phyloP scores from a whole-genome alignment of 1,140 invertebrate species.

The Agraylea sexmaculata region DNA sequence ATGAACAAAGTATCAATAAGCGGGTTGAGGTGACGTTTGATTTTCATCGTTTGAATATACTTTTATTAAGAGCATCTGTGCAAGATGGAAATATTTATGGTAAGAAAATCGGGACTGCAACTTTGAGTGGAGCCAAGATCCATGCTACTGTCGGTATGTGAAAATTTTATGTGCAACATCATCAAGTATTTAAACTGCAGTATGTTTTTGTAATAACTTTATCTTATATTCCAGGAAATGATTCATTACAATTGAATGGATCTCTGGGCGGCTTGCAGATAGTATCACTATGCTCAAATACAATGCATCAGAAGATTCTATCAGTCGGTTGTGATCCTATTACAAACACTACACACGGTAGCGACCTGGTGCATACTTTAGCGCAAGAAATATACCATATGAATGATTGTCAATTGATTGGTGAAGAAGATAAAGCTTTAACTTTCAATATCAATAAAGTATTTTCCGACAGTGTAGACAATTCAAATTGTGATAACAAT shows the following conservation, averaged over 20 bases:
- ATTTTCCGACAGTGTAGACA: conserved; percentile 29
- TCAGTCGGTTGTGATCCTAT: conserved; percentile 71
- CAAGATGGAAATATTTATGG: conserved; percentile 59
- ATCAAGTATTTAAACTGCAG: not conserved
- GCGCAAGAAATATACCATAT: conserved; percentile 40
- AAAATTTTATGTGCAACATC: not conserved
- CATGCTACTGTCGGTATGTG: conserved; percentile 67
- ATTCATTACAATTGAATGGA: conserved; percentile 58
- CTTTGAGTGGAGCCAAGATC: conserved; percentile 79
- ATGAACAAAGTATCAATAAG: conserved; percentile 23
- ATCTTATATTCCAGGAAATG: conserved; percentile 28
- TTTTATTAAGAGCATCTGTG: conserved; percentile 68
- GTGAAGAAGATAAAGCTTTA: conserved; percentile 47
- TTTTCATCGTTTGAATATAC: conserved; percentile 80
- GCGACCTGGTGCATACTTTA: conserved; percentile 24
- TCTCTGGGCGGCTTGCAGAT: conserved; percentile 84
- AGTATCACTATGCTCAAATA: conserved; percentile 78
- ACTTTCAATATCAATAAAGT: conserved; percentile 49
- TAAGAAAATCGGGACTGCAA: conserved; percentile 86
- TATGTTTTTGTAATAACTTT: conserved; percentile 3
- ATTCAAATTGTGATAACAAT: conserved; percentile 18
- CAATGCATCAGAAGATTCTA: conserved; percentile 72
- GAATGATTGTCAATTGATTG: conserved; percentile 22
- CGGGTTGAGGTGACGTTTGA: conserved; percentile 79
- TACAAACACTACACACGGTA: conserved; percentile 29